These are phyloP conservation scores for Cyanocitta stelleri DNA, from an alignment of 2,113 vertebrate genomes.

Conservation along the genomic window DNA sequence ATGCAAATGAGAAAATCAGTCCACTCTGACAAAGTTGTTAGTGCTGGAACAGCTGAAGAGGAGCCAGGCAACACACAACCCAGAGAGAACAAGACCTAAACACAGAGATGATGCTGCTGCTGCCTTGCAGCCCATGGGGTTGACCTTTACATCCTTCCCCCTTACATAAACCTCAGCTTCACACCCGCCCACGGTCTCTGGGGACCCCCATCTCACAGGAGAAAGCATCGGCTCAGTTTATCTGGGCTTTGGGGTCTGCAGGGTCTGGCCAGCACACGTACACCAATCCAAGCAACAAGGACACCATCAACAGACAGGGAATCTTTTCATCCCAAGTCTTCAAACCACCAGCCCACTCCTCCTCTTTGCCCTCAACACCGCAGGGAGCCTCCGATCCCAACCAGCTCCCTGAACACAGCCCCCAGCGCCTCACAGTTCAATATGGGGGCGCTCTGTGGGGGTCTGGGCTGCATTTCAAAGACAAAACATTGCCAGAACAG, in stretches of 20 bases:
- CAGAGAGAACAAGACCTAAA: neutral
- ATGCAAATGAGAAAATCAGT: neutral
- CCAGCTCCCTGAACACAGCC: neutral
- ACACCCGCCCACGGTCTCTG: neutral
- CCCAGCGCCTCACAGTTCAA: neutral
- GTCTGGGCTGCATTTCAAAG: neutral
- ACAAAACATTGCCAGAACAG: neutral
- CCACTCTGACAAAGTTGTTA: neutral
- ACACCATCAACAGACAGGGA: neutral
- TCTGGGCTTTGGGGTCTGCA: neutral
- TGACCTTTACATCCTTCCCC: neutral
- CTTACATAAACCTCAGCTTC: neutral
- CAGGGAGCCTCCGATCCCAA: neutral
- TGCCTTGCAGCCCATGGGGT: neutral
- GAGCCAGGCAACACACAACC: neutral
- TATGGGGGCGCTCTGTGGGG: fast-evolving
- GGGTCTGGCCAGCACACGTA: neutral
- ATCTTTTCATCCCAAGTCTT: neutral
- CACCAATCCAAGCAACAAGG: neutral
- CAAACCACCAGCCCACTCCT: neutral
- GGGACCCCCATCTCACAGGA: neutral
- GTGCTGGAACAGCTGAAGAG: neutral
- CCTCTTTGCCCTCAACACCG: fast-evolving
- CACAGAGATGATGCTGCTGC: neutral
- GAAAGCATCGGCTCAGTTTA: neutral